phyloP scores from a whole-genome alignment of 1,140 invertebrate genomes.

The Prorops nasuta region DNA sequence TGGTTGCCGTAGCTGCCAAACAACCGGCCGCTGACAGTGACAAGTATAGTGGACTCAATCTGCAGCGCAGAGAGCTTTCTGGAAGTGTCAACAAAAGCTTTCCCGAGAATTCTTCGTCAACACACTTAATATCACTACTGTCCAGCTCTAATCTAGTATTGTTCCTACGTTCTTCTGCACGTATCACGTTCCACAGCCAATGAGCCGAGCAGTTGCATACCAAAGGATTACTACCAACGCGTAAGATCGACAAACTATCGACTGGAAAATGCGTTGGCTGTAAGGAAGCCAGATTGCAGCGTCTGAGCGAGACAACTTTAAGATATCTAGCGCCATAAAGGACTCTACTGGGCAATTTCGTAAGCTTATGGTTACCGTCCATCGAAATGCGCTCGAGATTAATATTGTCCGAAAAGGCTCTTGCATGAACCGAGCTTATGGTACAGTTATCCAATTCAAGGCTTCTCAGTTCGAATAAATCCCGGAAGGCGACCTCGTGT shows the following conservation, averaged over 20 bases:
- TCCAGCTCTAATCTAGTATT: slow-evolving; percentile 44
- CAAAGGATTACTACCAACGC: slow-evolving; percentile 78
- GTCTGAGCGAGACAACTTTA: slow-evolving; percentile 66
- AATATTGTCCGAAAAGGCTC: slow-evolving; percentile 81
- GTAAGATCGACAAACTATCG: slow-evolving; percentile 68
- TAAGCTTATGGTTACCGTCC: slow-evolving; percentile 72
- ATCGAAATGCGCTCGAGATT: slow-evolving; percentile 75
- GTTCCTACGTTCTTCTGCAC: slow-evolving; percentile 45
- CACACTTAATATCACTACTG: slow-evolving; percentile 44
- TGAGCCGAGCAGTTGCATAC: slow-evolving; percentile 83
- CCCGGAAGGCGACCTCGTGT: slow-evolving; percentile 73
- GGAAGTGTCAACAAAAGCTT: slow-evolving; percentile 39
- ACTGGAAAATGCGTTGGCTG: slow-evolving; percentile 78
- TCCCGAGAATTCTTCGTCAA: slow-evolving; percentile 46
- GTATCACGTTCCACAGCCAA: slow-evolving; percentile 78
- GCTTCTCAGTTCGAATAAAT: slow-evolving; percentile 73
- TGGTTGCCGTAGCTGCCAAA: slow-evolving; percentile 38
- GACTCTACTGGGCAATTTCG: slow-evolving; percentile 67
- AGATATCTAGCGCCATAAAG: slow-evolving; percentile 76
- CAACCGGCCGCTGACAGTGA: slow-evolving; percentile 41
- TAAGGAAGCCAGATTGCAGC: slow-evolving; percentile 69
- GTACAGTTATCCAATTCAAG: slow-evolving; percentile 70
- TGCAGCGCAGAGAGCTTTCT: slow-evolving; percentile 45
- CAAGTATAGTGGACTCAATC: slow-evolving; percentile 45
- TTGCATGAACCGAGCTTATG: slow-evolving; percentile 67